Evolutionary conservation across 1,140 invertebrate genomes (phyloP), one percentile per base, ranked within the genome.

Genomic region (Lasaia peninsularis): DNA sequence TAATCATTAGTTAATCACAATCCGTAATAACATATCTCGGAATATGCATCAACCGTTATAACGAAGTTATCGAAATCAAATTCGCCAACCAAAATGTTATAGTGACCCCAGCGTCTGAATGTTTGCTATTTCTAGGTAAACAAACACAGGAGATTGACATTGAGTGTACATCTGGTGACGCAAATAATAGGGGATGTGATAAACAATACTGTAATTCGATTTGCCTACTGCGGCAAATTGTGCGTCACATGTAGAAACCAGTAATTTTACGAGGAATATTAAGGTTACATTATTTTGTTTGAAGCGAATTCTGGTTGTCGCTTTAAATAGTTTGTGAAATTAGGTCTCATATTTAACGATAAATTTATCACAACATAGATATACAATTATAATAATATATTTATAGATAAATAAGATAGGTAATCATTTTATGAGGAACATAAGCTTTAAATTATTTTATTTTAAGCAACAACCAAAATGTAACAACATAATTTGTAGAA

Each of bases 101-200:
- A 82, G 69, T 87, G 82, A 88, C 80, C 84, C 82, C 68, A 73
- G 37, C 55, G 61, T 49, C 72, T 62, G 63, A 80, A 80, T 86
- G 77, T 88, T 86, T 88, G 80, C 74, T 87, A 74, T 81, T 81
- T 82, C 79, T 81, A 76, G 67, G 80, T 85, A 88, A 88, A 86
- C 78, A 88, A 80, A 85, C 75, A 81, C 58, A 56, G 63, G 73
- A 86, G 82, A 86, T 85, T 86, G 82, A 88, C 82, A 71, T 78
- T 56, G 72, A 87, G 75, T 79, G 84, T 87, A 85, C 85, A 88
- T 86, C 82, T 88, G 85, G 80, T 80, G 76, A 76, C 78, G 77
- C 78, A 80, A 86, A 86, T 81, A 83, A 81, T 78, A 58, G 72
- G 81, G 80, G 74, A 77, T 84, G 75, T 71, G 73, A 78, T 86